Evolutionary conservation across 2,888 invertebrate species (phyloP).

Genomic region (Drosophila testacea): DNA sequence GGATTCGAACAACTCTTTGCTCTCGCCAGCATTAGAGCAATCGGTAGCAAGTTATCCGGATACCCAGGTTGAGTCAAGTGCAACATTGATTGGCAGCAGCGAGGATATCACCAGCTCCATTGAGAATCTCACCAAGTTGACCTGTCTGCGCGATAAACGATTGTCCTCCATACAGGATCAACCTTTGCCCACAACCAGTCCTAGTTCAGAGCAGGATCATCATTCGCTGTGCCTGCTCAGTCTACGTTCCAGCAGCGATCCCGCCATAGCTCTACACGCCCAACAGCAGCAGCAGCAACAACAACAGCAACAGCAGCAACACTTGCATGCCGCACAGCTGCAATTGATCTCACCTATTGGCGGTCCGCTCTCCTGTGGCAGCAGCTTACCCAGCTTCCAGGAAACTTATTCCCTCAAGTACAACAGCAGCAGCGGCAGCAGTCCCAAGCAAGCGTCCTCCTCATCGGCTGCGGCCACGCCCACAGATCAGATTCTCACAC

Average conservation of each 20-base stretch:
- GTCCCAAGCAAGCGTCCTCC: conserved; percentile 62
- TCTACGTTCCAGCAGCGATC: conserved; percentile 85
- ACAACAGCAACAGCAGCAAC: conserved; percentile 54
- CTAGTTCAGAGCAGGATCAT: conserved; percentile 69
- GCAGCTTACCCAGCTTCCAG: conserved; percentile 93
- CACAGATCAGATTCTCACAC: conserved; percentile 86
- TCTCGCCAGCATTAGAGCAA: conserved; percentile 75
- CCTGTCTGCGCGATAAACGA: conserved; percentile 82
- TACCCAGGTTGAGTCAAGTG: conserved; percentile 60
- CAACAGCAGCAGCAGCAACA: conserved; percentile 70
- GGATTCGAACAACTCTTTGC: conserved; percentile 83
- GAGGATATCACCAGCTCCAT: conserved; percentile 80
- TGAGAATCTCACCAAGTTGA: conserved; percentile 82
- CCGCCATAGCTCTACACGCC: conserved; percentile 83
- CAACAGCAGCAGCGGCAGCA: conserved; percentile 84
- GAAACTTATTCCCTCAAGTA: conserved; percentile 94
- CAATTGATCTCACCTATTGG: conserved; percentile 75
- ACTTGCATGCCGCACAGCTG: conserved; percentile 57
- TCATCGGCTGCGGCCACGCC: conserved; percentile 52
- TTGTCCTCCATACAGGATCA: conserved; percentile 83
- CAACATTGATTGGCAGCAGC: conserved; percentile 75
- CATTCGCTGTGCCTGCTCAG: conserved; percentile 81
- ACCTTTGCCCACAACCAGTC: conserved; percentile 35
- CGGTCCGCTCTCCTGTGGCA: conserved; percentile 85
- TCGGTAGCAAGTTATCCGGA: conserved; percentile 64